Conservation (phyloP, 2,888 invertebrate genomes). For the Leuctra nigra region DNA sequence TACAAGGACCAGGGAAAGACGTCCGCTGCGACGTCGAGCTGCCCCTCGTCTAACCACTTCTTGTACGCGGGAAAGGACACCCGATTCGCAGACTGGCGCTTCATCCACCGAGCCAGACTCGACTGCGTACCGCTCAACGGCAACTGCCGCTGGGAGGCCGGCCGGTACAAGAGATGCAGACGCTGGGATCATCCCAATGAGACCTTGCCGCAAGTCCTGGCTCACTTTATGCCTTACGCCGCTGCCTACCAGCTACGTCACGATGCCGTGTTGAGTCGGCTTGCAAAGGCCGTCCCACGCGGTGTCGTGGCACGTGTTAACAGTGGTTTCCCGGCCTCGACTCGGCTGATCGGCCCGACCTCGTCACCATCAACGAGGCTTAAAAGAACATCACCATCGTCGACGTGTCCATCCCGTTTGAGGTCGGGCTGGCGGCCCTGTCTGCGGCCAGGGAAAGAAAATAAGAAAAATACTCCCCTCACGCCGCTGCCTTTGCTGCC, state of each 20-base stretch:
- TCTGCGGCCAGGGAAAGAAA: conserved; percentile 25
- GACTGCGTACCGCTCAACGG: too few species aligned
- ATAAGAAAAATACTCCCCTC: background rate
- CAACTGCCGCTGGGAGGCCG: too few species aligned
- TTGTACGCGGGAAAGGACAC: conserved; percentile 33
- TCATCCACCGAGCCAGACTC: conserved; percentile 36
- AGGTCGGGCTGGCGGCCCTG: conserved; percentile 32
- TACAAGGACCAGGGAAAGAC: conserved; percentile 35
- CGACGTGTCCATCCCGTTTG: conserved; percentile 35
- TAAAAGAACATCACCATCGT: conserved; percentile 30
- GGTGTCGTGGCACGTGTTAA: background rate
- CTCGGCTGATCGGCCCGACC: too few species aligned
- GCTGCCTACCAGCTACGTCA: conserved; percentile 32
- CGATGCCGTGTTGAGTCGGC: background rate
- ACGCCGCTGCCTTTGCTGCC: background rate
- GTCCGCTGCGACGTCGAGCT: conserved; percentile 24
- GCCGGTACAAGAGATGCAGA: too few species aligned
- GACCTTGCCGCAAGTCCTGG: conserved; percentile 37
- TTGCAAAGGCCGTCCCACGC: too few species aligned
- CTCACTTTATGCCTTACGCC: conserved; percentile 33
- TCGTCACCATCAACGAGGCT: conserved; percentile 30
- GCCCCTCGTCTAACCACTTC: conserved; percentile 30
- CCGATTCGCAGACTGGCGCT: conserved; percentile 39
- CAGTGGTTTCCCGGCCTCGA: conserved; percentile 19
- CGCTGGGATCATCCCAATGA: conserved; percentile 33